A percentile compares a stretch with the other conserved stretches of the same genome.
Evolutionary conservation across 2,888 invertebrate genomes (phyloP).

Genomic region (Malthinus seriepunctatus): DNA sequence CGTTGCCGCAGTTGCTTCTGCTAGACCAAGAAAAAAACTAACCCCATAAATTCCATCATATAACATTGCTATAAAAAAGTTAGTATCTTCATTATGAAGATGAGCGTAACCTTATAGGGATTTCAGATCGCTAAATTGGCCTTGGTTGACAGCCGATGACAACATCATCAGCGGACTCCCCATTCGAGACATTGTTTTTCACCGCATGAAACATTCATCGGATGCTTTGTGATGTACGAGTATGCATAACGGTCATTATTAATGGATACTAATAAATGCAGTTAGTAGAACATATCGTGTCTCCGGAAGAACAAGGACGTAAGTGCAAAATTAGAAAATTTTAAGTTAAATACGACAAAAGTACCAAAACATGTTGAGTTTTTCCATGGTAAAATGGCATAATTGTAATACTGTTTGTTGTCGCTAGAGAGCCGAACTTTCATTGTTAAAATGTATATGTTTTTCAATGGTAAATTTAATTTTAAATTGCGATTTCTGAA

Average conservation of each 20-base stretch:
- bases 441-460: too few relatives aligned
- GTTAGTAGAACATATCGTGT: conserved; percentile 41
- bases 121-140: conserved; percentile 49
- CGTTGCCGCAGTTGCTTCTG: conserved; percentile 36
- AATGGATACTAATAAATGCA: conserved; percentile 44
- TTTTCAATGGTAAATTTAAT: too few relatives aligned
- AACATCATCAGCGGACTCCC: conserved; percentile 54
- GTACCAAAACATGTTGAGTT: too few relatives aligned
- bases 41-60: conserved; percentile 53
- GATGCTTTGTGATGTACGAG: conserved; percentile 40
- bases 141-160: conserved; percentile 53
- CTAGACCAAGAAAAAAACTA: conserved; percentile 48
- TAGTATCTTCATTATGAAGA: conserved; percentile 56
- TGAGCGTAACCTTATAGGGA: conserved; percentile 53
- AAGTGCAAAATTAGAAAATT: too few relatives aligned
- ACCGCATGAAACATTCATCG: conserved; percentile 51
- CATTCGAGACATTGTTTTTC: conserved; percentile 50
- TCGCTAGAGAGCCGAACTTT: too few relatives aligned
- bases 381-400: too few relatives aligned
- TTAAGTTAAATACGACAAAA: too few relatives aligned
- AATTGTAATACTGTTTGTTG: too few relatives aligned
- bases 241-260: conserved; percentile 40
- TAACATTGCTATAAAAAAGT: conserved; percentile 45
- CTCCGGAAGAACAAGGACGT: too few relatives aligned
- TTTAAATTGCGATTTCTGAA: too few relatives aligned